Evolutionary conservation across 2,888 invertebrate species (phyloP).

Genomic region (Erebia epiphron): DNA sequence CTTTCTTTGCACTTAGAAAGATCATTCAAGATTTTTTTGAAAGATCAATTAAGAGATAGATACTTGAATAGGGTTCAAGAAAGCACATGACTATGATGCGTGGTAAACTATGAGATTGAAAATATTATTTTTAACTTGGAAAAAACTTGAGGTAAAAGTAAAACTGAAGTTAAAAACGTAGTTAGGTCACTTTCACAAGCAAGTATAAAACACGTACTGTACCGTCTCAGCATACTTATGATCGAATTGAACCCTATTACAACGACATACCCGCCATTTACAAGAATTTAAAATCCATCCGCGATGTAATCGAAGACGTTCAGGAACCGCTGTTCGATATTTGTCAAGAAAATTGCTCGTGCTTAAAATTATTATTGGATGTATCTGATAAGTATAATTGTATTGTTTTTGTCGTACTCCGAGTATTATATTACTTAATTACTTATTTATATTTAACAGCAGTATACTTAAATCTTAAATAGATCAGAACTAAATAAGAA

Average conservation of each 20-base stretch:
- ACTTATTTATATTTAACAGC: background rate
- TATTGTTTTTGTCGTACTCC: slow-evolving; percentile 8
- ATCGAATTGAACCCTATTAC: slow-evolving; percentile 39
- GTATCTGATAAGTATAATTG: slow-evolving; percentile 32
- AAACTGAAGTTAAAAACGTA: slow-evolving; percentile 2
- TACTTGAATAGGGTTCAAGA: too few relatives aligned
- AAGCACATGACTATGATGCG: background rate
- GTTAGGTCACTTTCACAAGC: slow-evolving; percentile 16
- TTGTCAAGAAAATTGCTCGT: slow-evolving; percentile 60
- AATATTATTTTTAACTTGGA: background rate
- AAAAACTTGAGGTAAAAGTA: background rate
- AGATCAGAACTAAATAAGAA: background rate
- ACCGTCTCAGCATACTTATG: slow-evolving; percentile 24
- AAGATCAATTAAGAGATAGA: too few relatives aligned
- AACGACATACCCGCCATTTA: slow-evolving; percentile 32
- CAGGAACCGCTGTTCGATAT: slow-evolving; percentile 61
- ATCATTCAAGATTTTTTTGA: too few relatives aligned
- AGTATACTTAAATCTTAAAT: background rate
- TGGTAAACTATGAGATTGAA: too few relatives aligned
- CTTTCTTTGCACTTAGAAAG: too few relatives aligned
- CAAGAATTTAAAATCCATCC: slow-evolving; percentile 41
- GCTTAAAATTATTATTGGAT: slow-evolving; percentile 30
- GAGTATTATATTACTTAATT: slow-evolving; percentile 5
- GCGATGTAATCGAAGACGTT: slow-evolving; percentile 51
- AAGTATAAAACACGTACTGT: slow-evolving; percentile 12